A percentile compares a stretch with the other conserved stretches of the same genome.
These are phyloP conservation scores for Parelbella ahira DNA, from an alignment of 2,888 invertebrate genomes.

Conservation along the genomic window DNA sequence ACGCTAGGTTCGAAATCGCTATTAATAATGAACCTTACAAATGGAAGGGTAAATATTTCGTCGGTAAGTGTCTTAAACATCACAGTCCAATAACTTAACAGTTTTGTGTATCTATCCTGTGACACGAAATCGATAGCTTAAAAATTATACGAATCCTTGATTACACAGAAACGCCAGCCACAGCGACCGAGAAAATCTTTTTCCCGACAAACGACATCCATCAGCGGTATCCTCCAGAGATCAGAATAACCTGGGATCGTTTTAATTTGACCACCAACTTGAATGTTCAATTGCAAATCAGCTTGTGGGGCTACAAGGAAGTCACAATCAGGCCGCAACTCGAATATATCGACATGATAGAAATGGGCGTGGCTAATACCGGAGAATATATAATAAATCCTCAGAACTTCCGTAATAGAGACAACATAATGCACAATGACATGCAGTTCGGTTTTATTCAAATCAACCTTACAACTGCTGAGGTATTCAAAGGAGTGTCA, in stretches of 20 bases:
- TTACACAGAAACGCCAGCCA: constrained; percentile 92
- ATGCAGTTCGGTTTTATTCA: constrained; percentile 93
- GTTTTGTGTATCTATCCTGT: too few relatives aligned
- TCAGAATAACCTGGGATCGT: constrained; percentile 91
- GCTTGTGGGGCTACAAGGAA: constrained; percentile 94
- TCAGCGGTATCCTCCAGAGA: constrained; percentile 85
- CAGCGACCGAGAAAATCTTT: constrained; percentile 91
- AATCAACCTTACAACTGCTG: constrained; percentile 91
- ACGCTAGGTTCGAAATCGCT: constrained; percentile 91
- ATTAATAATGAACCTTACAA: constrained; percentile 90
- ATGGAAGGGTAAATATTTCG: constrained; percentile 94
- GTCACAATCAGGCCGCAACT: constrained; percentile 89
- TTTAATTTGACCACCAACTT: constrained; percentile 91
- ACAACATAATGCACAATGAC: constrained; percentile 85
- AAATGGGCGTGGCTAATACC: constrained; percentile 82
- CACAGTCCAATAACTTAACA: too few relatives aligned
- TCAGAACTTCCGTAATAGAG: constrained; percentile 84
- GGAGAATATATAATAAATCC: constrained; percentile 88
- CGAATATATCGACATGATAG: constrained; percentile 88
- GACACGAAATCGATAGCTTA: too few relatives aligned
- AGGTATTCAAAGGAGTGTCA: constrained; percentile 81
- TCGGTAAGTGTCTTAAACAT: too few relatives aligned
- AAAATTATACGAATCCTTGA: too few relatives aligned
- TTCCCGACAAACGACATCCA: constrained; percentile 88
- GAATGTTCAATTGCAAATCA: constrained; percentile 88